Base-by-base conservation (phyloP, 2,888 invertebrate genomes). In the Drosophila kanekoi region DNA sequence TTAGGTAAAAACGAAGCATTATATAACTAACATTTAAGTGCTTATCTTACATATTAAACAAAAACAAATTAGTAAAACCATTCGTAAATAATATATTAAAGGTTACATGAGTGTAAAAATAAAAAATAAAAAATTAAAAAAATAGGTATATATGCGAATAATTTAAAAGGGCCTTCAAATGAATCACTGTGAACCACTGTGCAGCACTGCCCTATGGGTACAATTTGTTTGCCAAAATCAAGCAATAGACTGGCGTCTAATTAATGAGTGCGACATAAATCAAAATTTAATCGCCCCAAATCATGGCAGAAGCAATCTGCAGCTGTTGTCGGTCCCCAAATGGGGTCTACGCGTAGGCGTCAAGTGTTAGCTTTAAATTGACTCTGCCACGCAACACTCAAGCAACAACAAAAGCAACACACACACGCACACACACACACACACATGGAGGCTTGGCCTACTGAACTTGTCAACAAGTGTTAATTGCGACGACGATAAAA, bases 391-490 rank as follows among this genome's bases (percentile, higher is more conserved):
- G 86, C 83, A 75, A 77, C 62, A 67, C 54, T 41, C 51, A 52
- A 45, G 18, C 56, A 73, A 61, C 57, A 59, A 33, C 53, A 57
- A 8, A 33, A 33, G 1, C 33, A 33, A 33, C 11, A 11, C 2
- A 9, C n/a, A 41, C 33, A 20, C n/a, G 32, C 18, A 48, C 9
- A 52, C 8, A 28, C 8, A 38, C 40, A 53, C 28, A 71, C n/a
- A 41, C 23, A 60, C 37, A 58, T 40, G 48, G 60, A 58, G 66
- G 53, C 65, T 59, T 83, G 90, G 81, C 90, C 85, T 72, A 89
- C 72, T 85, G 85, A 85, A 89, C 85, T 89, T 89, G 87, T 89
- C 89, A 89, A 83, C 90, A 80, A 89, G 85, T 85, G 85, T 85
- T 85, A 89, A 89, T 85, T 85, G 89, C 84, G 53, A 79, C 57